Evolutionary conservation across 2,113 vertebrate species (phyloP), one percentile per base, ranked within the genome.

Genomic region (Scortum barcoo): DNA sequence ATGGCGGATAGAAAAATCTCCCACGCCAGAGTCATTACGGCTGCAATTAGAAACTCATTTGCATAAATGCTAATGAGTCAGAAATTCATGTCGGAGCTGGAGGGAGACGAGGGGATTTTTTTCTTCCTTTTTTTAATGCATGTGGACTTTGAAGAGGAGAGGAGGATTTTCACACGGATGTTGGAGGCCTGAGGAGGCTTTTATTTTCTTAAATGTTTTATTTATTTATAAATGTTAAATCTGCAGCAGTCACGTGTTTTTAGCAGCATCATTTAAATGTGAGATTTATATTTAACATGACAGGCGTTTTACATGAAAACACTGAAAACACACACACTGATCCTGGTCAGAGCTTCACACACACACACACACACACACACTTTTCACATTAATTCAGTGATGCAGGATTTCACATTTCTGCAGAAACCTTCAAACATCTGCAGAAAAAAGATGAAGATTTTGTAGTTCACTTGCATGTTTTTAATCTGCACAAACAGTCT

Each of bases 41-140:
- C 89, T 94, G 95, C 95, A 97, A 98, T 98, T 97, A 97, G 94
- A 93, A 91, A 86, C 89, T 93, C 79, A 97, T 99, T 97, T 97
- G 91, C 97, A 98, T 97, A 97, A 96, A 97, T 98, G 97, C 96
- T 97, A 98, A 98, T 95, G 82, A 93, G 78, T 58, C 72, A 51
- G 69, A 91, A 91, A 93, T 94, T 81, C 87, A 86, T 93, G 92
- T 95, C 96, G 95, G 95, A 95, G 95, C 95, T 95, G 95, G 96
- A 54, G 76, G 89, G 89, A 95, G 92, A 88, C 81, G 78, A 73
- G 72, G 50, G 72, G 46, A 17, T 62, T 53, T 46, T 51, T 48
- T 19, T 30, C 19, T 1, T 13, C 2, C 7, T 40, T 28, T 17
- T 61, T 50, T 62, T 46, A 54, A 8, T 71, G 28, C 72, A 40